Conservation (phyloP, 2,888 invertebrate genomes). For the Mechanitis mazaeus region DNA sequence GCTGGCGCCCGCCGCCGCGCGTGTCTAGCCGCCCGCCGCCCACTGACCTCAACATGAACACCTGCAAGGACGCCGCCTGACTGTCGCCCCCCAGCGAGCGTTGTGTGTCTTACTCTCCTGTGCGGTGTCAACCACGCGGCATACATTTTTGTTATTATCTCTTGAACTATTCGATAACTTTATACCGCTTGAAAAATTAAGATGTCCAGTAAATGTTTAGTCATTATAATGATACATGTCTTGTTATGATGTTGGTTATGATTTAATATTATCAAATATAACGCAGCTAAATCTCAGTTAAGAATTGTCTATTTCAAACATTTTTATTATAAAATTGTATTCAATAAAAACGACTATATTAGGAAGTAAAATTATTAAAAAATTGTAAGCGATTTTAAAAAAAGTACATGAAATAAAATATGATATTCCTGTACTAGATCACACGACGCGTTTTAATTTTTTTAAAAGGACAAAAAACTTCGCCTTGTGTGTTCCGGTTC, state of each 20-base stretch:
- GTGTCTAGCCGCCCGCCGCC: conserved; percentile 32
- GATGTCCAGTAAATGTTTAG: too few species aligned
- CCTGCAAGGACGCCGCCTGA: conserved; percentile 32
- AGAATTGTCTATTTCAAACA: too few species aligned
- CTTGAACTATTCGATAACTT: too few species aligned
- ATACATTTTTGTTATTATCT: too few species aligned
- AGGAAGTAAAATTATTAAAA: conserved; percentile 5
- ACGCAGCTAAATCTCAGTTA: too few species aligned
- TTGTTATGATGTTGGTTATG: too few species aligned
- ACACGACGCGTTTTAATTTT: conserved; percentile 19
- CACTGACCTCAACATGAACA: not conserved
- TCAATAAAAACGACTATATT: conserved; percentile 1
- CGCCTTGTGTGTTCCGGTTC: conserved; percentile 28
- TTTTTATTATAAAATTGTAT: not conserved
- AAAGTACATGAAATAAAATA: conserved; percentile 17
- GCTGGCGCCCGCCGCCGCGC: conserved; percentile 33
- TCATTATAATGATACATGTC: too few species aligned
- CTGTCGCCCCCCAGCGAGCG: conserved; percentile 29
- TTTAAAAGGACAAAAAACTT: not conserved
- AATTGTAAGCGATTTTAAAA: conserved; percentile 3
- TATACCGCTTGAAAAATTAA: too few species aligned
- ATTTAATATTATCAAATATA: too few species aligned
- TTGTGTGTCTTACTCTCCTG: too few species aligned
- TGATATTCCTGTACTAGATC: conserved; percentile 28
- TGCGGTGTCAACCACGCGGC: too few species aligned